phyloP scores from a whole-genome alignment of 2,888 invertebrate species.

The Caenorhabditis wallacei region DNA sequence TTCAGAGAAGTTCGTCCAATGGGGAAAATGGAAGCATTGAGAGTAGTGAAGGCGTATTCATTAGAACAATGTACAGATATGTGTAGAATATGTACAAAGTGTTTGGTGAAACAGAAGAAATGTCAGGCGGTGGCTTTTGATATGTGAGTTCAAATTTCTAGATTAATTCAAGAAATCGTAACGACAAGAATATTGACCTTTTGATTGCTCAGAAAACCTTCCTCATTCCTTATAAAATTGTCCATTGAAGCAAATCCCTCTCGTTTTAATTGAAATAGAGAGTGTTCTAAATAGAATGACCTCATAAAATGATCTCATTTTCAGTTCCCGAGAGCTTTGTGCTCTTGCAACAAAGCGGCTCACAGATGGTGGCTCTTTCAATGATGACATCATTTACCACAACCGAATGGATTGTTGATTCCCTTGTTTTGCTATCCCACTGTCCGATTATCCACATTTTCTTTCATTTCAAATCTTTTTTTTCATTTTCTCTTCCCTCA shows the following conservation, averaged over 20 bases:
- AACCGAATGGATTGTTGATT: slow-evolving; percentile 67
- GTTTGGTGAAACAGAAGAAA: slow-evolving; percentile 68
- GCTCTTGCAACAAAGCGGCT: slow-evolving; percentile 65
- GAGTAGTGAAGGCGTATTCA: slow-evolving; percentile 73
- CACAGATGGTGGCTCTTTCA: slow-evolving; percentile 67
- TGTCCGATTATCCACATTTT: slow-evolving; percentile 20
- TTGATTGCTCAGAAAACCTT: too few relatives aligned
- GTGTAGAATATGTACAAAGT: slow-evolving; percentile 72
- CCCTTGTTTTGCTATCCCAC: slow-evolving; percentile 1
- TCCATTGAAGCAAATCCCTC: too few relatives aligned
- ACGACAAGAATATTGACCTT: too few relatives aligned
- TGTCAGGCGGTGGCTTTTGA: slow-evolving; percentile 73
- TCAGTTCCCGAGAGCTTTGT: slow-evolving; percentile 70
- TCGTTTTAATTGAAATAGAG: too few relatives aligned
- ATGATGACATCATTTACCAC: slow-evolving; percentile 68
- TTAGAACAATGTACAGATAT: slow-evolving; percentile 77
- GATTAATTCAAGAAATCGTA: too few relatives aligned
- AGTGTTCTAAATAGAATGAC: neutral
- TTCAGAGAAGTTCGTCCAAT: slow-evolving; percentile 70
- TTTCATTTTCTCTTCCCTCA: too few relatives aligned
- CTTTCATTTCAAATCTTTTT: neutral
- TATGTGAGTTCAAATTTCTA: slow-evolving; percentile 62
- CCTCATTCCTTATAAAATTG: too few relatives aligned
- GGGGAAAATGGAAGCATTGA: slow-evolving; percentile 64
- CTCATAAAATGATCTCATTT: neutral